Evolutionary conservation across 2,113 vertebrate species (phyloP), one percentile per base, ranked within the genome.

Genomic region (Smithornis capensis): DNA sequence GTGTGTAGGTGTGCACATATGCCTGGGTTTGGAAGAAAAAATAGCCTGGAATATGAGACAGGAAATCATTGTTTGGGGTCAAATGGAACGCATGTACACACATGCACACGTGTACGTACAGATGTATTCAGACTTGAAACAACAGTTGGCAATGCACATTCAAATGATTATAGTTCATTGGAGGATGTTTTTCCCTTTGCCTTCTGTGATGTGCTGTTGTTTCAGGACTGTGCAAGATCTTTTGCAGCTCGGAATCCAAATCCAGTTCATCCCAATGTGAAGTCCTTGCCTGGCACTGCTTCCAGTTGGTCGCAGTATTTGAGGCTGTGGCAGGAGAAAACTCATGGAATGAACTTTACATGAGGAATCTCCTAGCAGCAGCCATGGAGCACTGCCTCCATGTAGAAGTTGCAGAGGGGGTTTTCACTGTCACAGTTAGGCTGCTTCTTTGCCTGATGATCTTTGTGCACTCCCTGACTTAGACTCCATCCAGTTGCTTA

Each of bases 401-500:
- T 0, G 0, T 1, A 37, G 14, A 42, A 29, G 21, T 69, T 77
- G 27, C 49, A 38, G n/a, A 38, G 9, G 11, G 14, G 4, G 2
- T 18, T 71, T 38, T 31, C 55, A 25, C 38, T 21, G 14, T 75
- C 65, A 38, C 5, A 6, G 44, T 35, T 57, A 47, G 0, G 2
- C 12, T 74, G 37, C 17, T 0, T 0, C 17, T 74, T 29, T 9
- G 19, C 19, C 18, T 11, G 19, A 80, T 44, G 5, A 4, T 37
- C 52, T 53, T 3, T 0, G 13, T 0, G 0, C 9, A 18, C 25
- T 64, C 15, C 33, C 8, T 0, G 1, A 31, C 16, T 4, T 19
- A 38, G 29, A 22, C 50, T 23, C 8, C 2, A 1, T 63, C 37
- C 35, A 24, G 17, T 57, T 77, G 7, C 38, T 82, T 92, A 65